These are phyloP conservation scores for Eucidaris tribuloides DNA, from an alignment of 35 echinoderm and acorn worm species.

Conservation along the genomic window DNA sequence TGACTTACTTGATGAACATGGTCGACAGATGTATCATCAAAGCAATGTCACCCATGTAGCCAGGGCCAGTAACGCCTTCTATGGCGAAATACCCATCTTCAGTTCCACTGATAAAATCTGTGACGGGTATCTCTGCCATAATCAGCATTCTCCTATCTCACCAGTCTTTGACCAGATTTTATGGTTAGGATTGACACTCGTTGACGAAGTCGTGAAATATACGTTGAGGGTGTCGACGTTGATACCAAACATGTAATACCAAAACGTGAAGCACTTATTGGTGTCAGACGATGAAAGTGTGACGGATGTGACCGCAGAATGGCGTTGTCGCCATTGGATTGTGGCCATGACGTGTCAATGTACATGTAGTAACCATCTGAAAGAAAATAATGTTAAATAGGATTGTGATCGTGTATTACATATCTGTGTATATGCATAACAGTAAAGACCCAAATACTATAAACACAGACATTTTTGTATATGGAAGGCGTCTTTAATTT, in stretches of 20 bases:
- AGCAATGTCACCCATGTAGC: constrained; percentile 31
- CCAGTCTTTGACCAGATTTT: background rate
- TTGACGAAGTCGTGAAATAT: background rate
- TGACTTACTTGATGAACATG: background rate
- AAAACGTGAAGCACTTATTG: background rate
- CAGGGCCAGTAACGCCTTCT: background rate
- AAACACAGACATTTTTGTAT: no score
- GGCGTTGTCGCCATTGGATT: background rate
- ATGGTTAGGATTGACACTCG: background rate
- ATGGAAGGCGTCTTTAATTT: no score
- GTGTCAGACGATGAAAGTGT: background rate
- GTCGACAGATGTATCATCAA: constrained; percentile 14
- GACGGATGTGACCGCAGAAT: constrained; percentile 1
- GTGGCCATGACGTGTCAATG: constrained; percentile 31
- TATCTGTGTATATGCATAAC: no score
- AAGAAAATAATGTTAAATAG: no score
- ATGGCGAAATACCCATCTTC: constrained; percentile 1
- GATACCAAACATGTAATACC: background rate
- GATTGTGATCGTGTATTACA: no score
- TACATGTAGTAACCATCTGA: constrained; percentile 40
- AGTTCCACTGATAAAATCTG: background rate
- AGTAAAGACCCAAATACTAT: no score
- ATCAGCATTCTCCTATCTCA: background rate
- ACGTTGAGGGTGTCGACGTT: background rate
- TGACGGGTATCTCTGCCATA: background rate